A percentile compares a stretch with the other conserved stretches of the same genome.
These are phyloP conservation scores for Nipponia nippon DNA, from an alignment of 2,113 vertebrate genomes.

Conservation along the genomic window DNA sequence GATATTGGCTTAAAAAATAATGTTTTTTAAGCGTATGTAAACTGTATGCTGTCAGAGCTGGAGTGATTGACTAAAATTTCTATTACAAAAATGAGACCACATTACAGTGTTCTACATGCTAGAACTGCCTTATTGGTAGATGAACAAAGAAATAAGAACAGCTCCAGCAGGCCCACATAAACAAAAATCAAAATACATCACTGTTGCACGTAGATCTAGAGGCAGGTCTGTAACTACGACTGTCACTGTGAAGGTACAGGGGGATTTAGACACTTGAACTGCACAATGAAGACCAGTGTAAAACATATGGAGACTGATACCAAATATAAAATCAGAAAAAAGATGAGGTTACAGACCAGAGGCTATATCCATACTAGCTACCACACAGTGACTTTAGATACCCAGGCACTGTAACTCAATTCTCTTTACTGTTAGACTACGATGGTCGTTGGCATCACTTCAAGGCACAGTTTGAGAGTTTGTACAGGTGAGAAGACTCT, in stretches of 20 bases:
- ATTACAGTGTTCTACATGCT: background rate
- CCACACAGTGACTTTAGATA: rapidly evolving
- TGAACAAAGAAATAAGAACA: background rate
- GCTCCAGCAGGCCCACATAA: rapidly evolving
- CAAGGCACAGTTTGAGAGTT: background rate
- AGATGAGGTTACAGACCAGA: background rate
- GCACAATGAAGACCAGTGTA: background rate
- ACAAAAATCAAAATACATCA: background rate
- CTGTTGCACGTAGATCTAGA: rapidly evolving
- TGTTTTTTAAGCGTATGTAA: background rate
- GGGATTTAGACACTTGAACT: background rate
- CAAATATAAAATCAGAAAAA: background rate
- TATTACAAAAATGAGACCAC: background rate
- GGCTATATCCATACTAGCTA: no score
- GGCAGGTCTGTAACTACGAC: background rate
- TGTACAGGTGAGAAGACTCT: background rate
- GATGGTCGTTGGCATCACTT: background rate
- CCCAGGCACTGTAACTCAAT: background rate
- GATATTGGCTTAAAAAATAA: background rate
- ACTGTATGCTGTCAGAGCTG: background rate
- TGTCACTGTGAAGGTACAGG: background rate
- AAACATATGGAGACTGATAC: background rate
- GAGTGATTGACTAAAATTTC: background rate
- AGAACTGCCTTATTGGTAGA: background rate
- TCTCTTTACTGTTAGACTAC: background rate